These are phyloP conservation scores for Astreopora myriophthalma DNA, from an alignment of 64 coral and sea anemone genomes.

Conservation along the genomic window DNA sequence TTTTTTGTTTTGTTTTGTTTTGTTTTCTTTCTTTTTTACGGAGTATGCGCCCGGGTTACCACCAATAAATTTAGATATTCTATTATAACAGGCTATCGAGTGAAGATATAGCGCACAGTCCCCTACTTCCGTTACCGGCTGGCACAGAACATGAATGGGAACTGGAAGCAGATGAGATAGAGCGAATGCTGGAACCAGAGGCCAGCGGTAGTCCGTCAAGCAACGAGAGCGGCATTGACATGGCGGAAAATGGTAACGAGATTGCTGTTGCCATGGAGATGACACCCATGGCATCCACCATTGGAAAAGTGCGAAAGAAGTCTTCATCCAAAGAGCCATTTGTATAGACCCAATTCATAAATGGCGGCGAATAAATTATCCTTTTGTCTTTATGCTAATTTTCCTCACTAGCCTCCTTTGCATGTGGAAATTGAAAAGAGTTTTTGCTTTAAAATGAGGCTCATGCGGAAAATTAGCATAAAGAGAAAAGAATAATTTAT, in stretches of 20 bases:
- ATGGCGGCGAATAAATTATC: no score
- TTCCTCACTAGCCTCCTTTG: no score
- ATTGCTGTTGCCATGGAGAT: neutral
- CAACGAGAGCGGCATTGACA: conserved; percentile 8
- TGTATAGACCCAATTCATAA: neutral
- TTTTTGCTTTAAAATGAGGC: no score
- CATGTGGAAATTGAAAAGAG: no score
- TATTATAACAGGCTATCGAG: neutral
- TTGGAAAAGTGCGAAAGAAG: neutral
- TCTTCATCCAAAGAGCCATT: neutral
- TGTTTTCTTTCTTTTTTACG: no score
- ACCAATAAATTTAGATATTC: no score
- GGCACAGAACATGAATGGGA: neutral
- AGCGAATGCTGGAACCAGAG: neutral
- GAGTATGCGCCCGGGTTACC: no score
- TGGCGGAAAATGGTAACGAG: neutral
- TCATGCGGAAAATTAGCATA: no score
- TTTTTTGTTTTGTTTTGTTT: no score
- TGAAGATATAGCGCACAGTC: neutral
- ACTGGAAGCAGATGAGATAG: neutral
- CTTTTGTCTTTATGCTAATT: no score
- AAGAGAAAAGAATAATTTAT: no score
- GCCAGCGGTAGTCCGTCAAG: neutral
- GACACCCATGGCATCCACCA: neutral
- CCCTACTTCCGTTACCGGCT: neutral